phyloP scores from a whole-genome alignment of 2,888 invertebrate species.

The Philopedon plagiatum region DNA sequence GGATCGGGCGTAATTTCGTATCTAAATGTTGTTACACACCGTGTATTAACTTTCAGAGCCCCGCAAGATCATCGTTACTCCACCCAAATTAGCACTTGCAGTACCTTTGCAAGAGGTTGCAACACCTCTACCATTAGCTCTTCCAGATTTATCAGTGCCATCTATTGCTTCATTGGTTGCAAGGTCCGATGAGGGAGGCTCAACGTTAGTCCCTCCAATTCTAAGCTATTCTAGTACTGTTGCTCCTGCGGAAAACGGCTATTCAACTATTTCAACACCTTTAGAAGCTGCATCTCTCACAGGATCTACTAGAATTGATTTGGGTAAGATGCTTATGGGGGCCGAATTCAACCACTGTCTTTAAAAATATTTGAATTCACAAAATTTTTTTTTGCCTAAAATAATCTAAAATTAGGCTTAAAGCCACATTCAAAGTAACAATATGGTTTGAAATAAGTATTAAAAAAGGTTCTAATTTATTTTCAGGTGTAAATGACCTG shows the following conservation, averaged over 20 bases:
- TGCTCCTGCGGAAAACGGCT: conserved; percentile 21
- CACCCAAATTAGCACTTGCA: conserved; percentile 22
- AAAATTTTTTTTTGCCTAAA: no score
- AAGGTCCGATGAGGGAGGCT: conserved; percentile 6
- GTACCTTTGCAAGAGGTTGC: conserved; percentile 6
- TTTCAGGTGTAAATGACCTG: conserved; percentile 11
- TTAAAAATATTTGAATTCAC: no score
- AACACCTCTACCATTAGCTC: not conserved
- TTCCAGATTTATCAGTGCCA: conserved; percentile 11
- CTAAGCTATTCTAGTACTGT: conserved; percentile 27
- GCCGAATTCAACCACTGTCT: no score
- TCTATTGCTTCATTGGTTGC: conserved; percentile 2
- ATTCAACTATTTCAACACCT: conserved; percentile 23
- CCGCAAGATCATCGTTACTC: conserved; percentile 39
- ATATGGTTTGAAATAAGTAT: no score
- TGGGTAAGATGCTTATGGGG: conserved; percentile 31
- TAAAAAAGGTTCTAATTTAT: no score
- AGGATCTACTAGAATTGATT: conserved; percentile 35
- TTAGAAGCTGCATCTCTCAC: not conserved
- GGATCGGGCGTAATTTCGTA: no score
- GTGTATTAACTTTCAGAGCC: conserved; percentile 29
- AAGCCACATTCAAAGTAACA: no score
- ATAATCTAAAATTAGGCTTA: no score
- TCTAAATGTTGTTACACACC: not conserved
- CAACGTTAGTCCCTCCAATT: conserved; percentile 25